Conservation (phyloP, 2,113 vertebrate genomes). For the Carlito syrichta region DNA sequence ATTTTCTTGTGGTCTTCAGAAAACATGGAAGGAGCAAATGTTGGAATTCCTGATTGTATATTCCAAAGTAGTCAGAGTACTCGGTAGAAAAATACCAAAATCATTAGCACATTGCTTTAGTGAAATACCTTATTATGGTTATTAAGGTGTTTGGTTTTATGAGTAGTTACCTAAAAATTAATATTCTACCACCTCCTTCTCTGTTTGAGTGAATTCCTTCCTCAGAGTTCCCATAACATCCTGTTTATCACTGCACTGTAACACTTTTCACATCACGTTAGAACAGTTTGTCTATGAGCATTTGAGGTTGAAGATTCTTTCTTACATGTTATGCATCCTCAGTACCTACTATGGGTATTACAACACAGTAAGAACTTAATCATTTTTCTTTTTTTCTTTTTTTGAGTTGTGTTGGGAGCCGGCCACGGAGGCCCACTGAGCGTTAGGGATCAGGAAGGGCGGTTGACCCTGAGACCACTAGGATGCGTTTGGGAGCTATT, state of each 20-base stretch:
- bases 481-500: too few species aligned
- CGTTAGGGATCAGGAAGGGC: too few species aligned
- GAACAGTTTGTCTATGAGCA: background rate
- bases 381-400: background rate
- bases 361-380: background rate
- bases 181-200: background rate
- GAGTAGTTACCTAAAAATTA: background rate
- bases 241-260: background rate
- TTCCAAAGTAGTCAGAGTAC: background rate
- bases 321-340: background rate
- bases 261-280: background rate
- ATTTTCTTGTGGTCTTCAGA: background rate
- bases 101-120: background rate
- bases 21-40: background rate
- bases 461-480: too few species aligned
- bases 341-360: background rate
- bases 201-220: background rate
- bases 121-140: background rate
- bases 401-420: too few species aligned
- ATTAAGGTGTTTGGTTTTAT: background rate
- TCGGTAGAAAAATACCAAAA: background rate
- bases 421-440: too few species aligned
- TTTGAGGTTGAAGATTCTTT: background rate
- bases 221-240: background rate
- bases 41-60: background rate